Evolutionary conservation across 1,140 invertebrate genomes (phyloP), one percentile per base, ranked within the genome.

Genomic region (Drosophila willistoni): DNA sequence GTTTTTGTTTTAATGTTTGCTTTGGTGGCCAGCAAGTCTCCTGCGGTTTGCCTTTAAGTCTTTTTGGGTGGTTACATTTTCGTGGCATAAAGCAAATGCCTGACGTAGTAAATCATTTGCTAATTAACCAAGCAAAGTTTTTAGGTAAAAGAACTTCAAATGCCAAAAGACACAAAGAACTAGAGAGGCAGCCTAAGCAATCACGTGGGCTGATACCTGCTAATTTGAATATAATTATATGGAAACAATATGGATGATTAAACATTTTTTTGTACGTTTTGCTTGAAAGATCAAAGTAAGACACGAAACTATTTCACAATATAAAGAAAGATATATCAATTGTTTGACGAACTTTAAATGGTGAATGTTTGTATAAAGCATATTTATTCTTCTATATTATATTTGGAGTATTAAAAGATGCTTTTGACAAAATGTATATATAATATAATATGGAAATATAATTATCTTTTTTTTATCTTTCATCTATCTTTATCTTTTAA

Each of bases 11-110:
- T 77, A 62, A 57, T 78, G 70, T 73, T 85, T 70, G 44, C 80
- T 84, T 73, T 87, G 84, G 84, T 87, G 84, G 84, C 84, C 84
- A 87, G 69, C 73, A 71, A 84, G 83, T 87, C 83, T 87, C 83
- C 83, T 75, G 83, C 56, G 83, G 83, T 77, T 87, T 79, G 69
- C 17, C 55, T 71, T 77, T 77, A 63, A 55, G 66, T 14, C 74
- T 75, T 81, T 73, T 63, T 47, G 81, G 80, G 77, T 89, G 84
- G 73, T 84, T 89, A 68, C 72, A 51, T 69, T 62, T 54, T 47
- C 22, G 64, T 44, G 25, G 73, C 61, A 71, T 72, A 68, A 79
- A 75, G 76, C 72, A 79, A 79, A 79, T 68, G 70, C 70, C 77
- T 63, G 73, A 51, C 65, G 62, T 73, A 72, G 77, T 79, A 79